Evolutionary conservation across 2,888 invertebrate genomes (phyloP).

Genomic region (Prostheceraeus crozeri): DNA sequence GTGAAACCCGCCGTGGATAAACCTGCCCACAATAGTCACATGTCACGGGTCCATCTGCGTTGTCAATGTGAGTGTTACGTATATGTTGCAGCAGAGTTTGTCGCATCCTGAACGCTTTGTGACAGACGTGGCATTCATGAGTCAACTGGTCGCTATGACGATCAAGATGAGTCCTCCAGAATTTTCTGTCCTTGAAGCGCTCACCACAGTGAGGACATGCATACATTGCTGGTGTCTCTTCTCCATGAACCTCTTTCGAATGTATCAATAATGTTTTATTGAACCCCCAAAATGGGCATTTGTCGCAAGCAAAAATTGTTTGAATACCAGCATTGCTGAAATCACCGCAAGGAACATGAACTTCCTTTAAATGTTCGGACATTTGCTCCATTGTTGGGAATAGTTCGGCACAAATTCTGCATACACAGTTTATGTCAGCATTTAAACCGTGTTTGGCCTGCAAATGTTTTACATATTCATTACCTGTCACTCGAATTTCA

Average conservation of each 20-base stretch:
- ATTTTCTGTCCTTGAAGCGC: conserved; percentile 31
- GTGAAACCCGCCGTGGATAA: neutral
- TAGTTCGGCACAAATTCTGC: conserved; percentile 35
- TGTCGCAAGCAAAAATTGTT: conserved; percentile 35
- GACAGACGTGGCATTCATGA: conserved; percentile 30
- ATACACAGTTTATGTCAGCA: conserved; percentile 30
- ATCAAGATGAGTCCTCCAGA: conserved; percentile 36
- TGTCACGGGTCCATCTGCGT: conserved; percentile 22
- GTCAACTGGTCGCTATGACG: conserved; percentile 32
- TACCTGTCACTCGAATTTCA: conserved; percentile 39
- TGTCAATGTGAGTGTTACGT: conserved; percentile 33
- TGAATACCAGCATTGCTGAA: conserved; percentile 37
- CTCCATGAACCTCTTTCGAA: conserved; percentile 31
- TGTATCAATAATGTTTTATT: conserved; percentile 27
- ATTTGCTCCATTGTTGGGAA: conserved; percentile 32
- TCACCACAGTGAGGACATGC: conserved; percentile 35
- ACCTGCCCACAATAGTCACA: conserved; percentile 39
- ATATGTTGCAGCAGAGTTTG: conserved; percentile 35
- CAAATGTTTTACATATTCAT: conserved; percentile 34
- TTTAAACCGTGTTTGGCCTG: conserved; percentile 30
- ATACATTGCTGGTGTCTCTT: conserved; percentile 30
- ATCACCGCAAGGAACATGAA: conserved; percentile 35
- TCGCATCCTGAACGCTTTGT: conserved; percentile 33
- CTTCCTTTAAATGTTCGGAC: conserved; percentile 35
- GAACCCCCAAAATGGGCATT: conserved; percentile 35